Evolutionary conservation across 2,888 invertebrate genomes (phyloP).

Genomic region (Drosophila suboccidentalis): DNA sequence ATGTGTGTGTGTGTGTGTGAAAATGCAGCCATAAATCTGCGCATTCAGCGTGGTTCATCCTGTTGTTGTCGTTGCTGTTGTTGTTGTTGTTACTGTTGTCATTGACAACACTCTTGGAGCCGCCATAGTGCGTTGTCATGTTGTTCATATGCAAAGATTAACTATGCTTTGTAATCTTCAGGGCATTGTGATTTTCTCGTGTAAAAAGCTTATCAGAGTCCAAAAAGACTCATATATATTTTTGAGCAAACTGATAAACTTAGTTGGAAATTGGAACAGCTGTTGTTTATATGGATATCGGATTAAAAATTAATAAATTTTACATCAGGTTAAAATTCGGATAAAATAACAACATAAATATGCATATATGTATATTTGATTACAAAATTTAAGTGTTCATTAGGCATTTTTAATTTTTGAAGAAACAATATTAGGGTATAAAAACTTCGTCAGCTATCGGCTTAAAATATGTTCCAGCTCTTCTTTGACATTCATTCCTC

Average conservation of each 20-base stretch:
- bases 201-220: background rate
- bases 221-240: background rate
- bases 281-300: background rate
- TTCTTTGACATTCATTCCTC: background rate
- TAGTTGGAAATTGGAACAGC: background rate
- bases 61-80: conserved; percentile 7
- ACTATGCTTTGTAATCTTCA: conserved; percentile 11
- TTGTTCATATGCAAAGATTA: conserved; percentile 34
- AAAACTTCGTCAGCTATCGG: background rate
- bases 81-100: conserved; percentile 21
- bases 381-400: too few species aligned
- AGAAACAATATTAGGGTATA: conserved; percentile 6
- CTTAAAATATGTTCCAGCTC: background rate
- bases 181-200: background rate
- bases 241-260: background rate
- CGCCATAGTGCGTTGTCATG: conserved; percentile 45
- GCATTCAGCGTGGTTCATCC: conserved; percentile 22
- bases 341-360: too few species aligned
- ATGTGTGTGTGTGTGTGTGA: conserved; percentile 6
- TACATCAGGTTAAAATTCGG: too few species aligned
- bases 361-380: too few species aligned
- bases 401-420: too few species aligned
- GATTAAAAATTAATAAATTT: too few species aligned
- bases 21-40: conserved; percentile 59
- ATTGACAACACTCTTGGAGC: conserved; percentile 35